Evolutionary conservation across 2,797 vertebrate species (phyloP).

Genomic region (Macropus fuliginosus): DNA sequence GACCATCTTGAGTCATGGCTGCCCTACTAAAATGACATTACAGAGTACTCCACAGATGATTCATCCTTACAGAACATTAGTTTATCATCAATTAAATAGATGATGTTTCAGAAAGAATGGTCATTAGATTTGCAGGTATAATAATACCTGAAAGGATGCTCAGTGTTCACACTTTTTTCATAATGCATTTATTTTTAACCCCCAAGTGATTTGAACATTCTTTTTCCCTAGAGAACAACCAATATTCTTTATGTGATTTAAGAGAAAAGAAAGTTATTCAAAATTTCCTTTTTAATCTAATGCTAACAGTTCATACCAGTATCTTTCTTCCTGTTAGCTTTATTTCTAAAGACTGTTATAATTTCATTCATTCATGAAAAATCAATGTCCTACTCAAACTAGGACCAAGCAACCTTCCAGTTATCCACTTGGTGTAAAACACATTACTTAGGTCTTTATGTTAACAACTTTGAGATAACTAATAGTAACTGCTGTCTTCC

Average conservation of each 20-base stretch:
- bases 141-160: neutral
- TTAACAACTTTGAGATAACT: conserved; percentile 65
- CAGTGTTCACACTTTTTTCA: neutral
- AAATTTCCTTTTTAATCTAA: conserved; percentile 27
- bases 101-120: neutral
- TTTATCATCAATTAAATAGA: neutral
- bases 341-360: conserved; percentile 28
- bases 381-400: neutral
- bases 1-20: neutral
- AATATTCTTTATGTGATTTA: conserved; percentile 38
- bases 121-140: neutral
- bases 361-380: conserved; percentile 24
- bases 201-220: conserved; percentile 3
- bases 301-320: neutral
- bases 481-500: conserved; percentile 59
- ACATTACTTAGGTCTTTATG: conserved; percentile 23
- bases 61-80: neutral
- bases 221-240: conserved; percentile 41
- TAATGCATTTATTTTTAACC: conserved; percentile 19
- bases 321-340: conserved; percentile 39
- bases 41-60: neutral
- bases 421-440: conserved; percentile 10
- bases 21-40: neutral
- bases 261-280: conserved; percentile 55
- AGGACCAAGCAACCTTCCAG: neutral